Conservation (phyloP, 2,113 vertebrate genomes). For the Spizaetus ornatus region DNA sequence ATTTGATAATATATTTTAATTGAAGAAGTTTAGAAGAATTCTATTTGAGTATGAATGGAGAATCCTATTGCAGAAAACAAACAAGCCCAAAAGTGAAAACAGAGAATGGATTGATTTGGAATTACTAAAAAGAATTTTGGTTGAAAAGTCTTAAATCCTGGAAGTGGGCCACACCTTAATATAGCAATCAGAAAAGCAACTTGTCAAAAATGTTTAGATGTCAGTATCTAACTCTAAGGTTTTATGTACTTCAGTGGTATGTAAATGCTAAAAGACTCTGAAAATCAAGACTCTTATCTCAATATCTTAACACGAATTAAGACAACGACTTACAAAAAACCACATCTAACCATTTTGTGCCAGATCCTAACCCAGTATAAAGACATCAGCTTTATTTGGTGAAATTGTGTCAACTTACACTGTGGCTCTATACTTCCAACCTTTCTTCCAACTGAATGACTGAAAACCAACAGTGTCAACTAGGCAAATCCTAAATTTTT, state of each 20-base stretch:
- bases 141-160: not conserved
- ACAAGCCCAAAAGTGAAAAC: not conserved
- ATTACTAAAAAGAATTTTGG: not conserved
- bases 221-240: not conserved
- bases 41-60: not conserved
- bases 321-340: fast-evolving
- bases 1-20: not conserved
- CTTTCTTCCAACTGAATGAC: not conserved
- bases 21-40: not conserved
- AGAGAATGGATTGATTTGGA: not conserved
- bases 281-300: not conserved
- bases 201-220: not conserved
- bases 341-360: no score
- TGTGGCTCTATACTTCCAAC: no score
- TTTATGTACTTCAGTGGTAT: not conserved
- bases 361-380: no score
- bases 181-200: not conserved
- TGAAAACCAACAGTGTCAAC: not conserved
- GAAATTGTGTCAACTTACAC: no score
- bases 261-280: not conserved
- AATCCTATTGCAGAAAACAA: not conserved
- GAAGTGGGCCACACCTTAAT: not conserved
- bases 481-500: not conserved
- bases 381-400: no score
- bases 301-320: not conserved